Evolutionary conservation across 92 coral and sea anemone genomes (phyloP), one percentile per base, ranked within the genome.

Genomic region (Meandrina meandrites): DNA sequence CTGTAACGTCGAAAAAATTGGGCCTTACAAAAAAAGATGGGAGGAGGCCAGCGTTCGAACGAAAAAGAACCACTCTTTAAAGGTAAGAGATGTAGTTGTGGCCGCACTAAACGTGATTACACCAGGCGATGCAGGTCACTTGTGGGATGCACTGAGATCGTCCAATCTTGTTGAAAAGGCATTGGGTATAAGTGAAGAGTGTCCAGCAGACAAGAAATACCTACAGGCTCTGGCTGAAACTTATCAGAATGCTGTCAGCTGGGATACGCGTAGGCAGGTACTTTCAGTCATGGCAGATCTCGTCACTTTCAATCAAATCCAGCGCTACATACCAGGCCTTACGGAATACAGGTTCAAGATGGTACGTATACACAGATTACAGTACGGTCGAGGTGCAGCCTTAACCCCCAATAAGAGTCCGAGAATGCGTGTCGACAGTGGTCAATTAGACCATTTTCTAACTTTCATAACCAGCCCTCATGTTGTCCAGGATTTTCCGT

Each of bases 11-110:
- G 86, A 34, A 19, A 30, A 67, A 28, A 69, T 89, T 48, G 93
- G 93, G 1, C 87, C 84, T 19, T 90, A 77, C 80, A 90, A 90
- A 79, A 86, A 86, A 86, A 50, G 57, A 86, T 90, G 93, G 90
- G 75, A 81, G 68, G 83, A 78, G 28, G 71, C 87, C 35, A 90
- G 93, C 75, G 40, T 86, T 37, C 90, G 90, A 24, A 90, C 93
- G 15, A 86, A 69, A 81, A 80, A 50, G 5, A 80, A 50, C 53
- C 92, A 80, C 35, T 75, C 86, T 16, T 21, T 56, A 36, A 90
- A 90, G 50, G 93, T 90, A 5, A 80, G 57, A 76, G 71, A 76
- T 57, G 51, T 67, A 37, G 86, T 90, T 50, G 93, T 90, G 40
- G 90, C 90, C 1, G 90, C 82, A 5, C 78, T 90, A 34, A 86